Evolutionary conservation across 2,888 invertebrate species (phyloP).

Genomic region (Ellobium chinense): DNA sequence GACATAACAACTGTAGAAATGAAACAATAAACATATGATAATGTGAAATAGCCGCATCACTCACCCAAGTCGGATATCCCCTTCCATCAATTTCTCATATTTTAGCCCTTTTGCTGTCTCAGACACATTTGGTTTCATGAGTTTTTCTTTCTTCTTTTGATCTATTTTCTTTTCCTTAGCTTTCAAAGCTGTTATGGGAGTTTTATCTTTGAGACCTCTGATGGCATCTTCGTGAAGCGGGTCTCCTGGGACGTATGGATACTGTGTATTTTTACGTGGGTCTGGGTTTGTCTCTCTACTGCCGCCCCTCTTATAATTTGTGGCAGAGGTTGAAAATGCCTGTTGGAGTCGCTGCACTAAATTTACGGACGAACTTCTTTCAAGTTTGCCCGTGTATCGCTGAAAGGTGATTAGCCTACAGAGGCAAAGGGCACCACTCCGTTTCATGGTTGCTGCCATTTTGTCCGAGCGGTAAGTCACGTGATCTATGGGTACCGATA

Average conservation of each 20-base stretch:
- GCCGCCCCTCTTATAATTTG: background rate
- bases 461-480: too few relatives aligned
- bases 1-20: background rate
- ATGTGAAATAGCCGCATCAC: background rate
- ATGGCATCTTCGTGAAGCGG: slow-evolving; percentile 47
- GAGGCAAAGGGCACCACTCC: too few relatives aligned
- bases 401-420: too few relatives aligned
- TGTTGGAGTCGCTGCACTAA: background rate
- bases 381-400: too few relatives aligned
- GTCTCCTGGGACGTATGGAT: slow-evolving; percentile 47
- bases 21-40: too few relatives aligned
- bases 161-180: background rate
- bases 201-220: background rate
- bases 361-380: background rate
- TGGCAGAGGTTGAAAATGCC: background rate
- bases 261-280: slow-evolving; percentile 46
- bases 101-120: slow-evolving; percentile 11
- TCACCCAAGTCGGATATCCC: slow-evolving; percentile 55
- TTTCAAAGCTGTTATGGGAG: background rate
- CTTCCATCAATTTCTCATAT: slow-evolving; percentile 51
- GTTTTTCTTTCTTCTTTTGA: background rate
- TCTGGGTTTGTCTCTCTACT: slow-evolving; percentile 2
- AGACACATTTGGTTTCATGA: background rate
- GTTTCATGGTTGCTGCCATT: too few relatives aligned
- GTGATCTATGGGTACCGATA: too few relatives aligned